A percentile compares a stretch with the other conserved stretches of the same genome.
Conservation (phyloP, 2,113 vertebrate genomes). For the Channa maculata region DNA sequence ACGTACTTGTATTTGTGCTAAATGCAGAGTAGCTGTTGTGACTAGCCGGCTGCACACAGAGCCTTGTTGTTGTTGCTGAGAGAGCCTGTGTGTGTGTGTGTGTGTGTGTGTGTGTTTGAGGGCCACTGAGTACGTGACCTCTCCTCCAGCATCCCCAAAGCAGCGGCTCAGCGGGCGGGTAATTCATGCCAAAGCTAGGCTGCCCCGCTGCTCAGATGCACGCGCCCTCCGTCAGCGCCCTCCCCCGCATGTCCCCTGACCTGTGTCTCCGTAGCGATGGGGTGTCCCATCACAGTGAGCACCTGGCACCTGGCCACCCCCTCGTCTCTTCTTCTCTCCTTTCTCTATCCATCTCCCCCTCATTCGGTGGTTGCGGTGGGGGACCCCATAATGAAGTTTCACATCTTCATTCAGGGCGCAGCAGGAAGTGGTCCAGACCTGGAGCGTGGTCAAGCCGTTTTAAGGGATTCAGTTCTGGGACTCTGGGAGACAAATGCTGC, state of each 20-base stretch:
- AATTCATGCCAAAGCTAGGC: conserved; percentile 70
- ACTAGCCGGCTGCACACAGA: conserved; percentile 40
- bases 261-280: conserved; percentile 56
- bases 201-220: conserved; percentile 56
- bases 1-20: conserved; percentile 35
- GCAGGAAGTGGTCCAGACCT: conserved; percentile 32
- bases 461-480: conserved; percentile 18
- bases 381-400: conserved; percentile 46
- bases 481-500: neutral
- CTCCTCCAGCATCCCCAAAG: conserved; percentile 53
- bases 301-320: conserved; percentile 83
- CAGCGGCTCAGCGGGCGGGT: conserved; percentile 54
- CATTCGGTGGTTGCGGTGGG: neutral
- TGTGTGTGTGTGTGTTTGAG: conserved; percentile 64
- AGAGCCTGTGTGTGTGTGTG: conserved; percentile 58
- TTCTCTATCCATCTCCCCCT: neutral
- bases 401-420: conserved; percentile 55
- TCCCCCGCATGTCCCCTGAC: conserved; percentile 38
- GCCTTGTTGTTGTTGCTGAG: conserved; percentile 53
- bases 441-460: conserved; percentile 22
- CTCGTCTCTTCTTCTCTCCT: neutral
- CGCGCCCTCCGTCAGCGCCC: conserved; percentile 23
- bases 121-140: conserved; percentile 73
- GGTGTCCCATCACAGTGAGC: conserved; percentile 63
- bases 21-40: conserved; percentile 66